Percentiles rank a stretch among this genome's conserved stretches.
Evolutionary conservation across 1,140 invertebrate species (phyloP).

Genomic region (Yoshiicerus persimilis): DNA sequence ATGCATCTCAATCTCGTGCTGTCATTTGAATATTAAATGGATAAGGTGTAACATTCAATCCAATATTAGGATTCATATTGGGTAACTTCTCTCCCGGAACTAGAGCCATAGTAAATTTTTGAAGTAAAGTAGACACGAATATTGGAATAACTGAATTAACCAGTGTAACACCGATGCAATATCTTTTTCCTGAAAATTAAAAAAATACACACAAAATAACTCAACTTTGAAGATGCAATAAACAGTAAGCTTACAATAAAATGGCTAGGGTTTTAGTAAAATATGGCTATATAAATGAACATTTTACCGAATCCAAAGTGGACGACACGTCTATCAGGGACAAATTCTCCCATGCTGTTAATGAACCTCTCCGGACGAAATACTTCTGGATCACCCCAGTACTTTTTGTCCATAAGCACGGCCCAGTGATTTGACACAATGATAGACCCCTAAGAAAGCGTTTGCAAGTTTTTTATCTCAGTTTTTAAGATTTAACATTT

Average conservation of each 20-base stretch:
- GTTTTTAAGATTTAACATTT: too few species aligned
- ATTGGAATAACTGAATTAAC: slow-evolving; percentile 62
- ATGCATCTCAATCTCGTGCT: neutral
- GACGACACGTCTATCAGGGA: slow-evolving; percentile 8
- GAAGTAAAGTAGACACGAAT: slow-evolving; percentile 59
- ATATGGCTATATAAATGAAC: too few species aligned
- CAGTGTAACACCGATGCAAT: slow-evolving; percentile 64
- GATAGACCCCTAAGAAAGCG: slow-evolving; percentile 33
- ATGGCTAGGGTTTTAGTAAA: too few species aligned
- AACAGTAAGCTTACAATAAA: too few species aligned
- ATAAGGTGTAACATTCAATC: slow-evolving; percentile 5
- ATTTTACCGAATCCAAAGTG: slow-evolving; percentile 32
- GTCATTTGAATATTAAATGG: slow-evolving; percentile 7
- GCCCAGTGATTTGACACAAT: slow-evolving; percentile 46
- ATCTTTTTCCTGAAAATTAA: slow-evolving; percentile 61
- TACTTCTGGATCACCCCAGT: slow-evolving; percentile 52
- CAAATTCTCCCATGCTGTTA: slow-evolving; percentile 19
- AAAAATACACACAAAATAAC: too few species aligned
- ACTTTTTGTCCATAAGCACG: slow-evolving; percentile 45
- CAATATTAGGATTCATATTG: slow-evolving; percentile 11
- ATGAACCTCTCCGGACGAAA: slow-evolving; percentile 52
- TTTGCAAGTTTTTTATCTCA: too few species aligned
- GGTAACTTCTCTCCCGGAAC: slow-evolving; percentile 49
- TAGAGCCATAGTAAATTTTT: slow-evolving; percentile 58
- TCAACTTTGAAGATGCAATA: too few species aligned